These are phyloP conservation scores for Heterocephalus glaber DNA, from an alignment of 2,113 vertebrate genomes.

Conservation along the genomic window DNA sequence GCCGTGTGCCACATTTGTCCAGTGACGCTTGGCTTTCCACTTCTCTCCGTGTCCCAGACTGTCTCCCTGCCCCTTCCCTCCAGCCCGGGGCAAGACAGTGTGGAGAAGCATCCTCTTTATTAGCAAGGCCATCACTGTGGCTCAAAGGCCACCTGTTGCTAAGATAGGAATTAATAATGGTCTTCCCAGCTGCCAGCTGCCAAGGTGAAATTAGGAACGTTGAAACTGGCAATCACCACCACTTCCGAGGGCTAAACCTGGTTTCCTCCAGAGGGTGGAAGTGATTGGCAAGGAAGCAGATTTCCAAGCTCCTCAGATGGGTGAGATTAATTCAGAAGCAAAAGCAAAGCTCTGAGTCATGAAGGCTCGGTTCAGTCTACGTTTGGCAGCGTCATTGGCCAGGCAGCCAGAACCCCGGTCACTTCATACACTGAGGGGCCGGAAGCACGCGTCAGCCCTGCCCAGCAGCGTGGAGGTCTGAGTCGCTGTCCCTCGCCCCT, in stretches of 20 bases:
- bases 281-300: neutral
- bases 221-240: neutral
- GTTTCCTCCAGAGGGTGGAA: neutral
- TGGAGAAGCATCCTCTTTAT: neutral
- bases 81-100: neutral
- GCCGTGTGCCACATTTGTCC: neutral
- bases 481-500: neutral
- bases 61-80: neutral
- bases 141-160: neutral
- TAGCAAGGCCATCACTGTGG: neutral
- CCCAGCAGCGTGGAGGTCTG: neutral
- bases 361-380: neutral
- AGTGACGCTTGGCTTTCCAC: neutral
- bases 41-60: neutral
- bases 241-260: neutral
- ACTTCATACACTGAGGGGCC: neutral
- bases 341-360: neutral
- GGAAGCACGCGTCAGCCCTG: accelerated
- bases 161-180: neutral
- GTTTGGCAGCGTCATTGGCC: neutral
- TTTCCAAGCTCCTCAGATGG: neutral
- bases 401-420: neutral
- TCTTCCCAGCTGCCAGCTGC: neutral
- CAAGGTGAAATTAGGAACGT: neutral
- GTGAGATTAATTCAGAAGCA: neutral